Base-by-base conservation (phyloP, 1,140 invertebrate genomes). In the Gryon sp. region DNA sequence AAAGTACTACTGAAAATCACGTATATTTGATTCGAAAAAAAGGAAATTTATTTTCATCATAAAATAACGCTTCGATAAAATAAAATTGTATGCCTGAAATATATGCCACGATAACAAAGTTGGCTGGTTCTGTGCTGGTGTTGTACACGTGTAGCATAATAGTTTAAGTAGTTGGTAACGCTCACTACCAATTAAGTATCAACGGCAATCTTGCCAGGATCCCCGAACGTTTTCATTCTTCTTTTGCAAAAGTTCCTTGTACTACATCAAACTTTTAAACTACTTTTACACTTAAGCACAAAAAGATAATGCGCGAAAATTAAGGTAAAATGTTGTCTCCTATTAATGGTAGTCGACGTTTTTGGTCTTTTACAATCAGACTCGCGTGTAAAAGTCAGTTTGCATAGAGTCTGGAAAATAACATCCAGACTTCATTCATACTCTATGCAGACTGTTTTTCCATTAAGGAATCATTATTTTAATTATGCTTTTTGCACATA, bases 101-200 rank as follows among this genome's bases (percentile, higher is more conserved):
- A 9, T 4, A 38, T 1, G 24, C 4, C 11, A 32, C 32, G 43
- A 46, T 62, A 46, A 48, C 36, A 34, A 38, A 28, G 52, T 4
- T 30, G 24, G 8, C 19, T 14, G 11, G 3, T n/a, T n/a, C n/a
- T n/a, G n/a, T n/a, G n/a, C 4, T 5, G 28, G 18, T 24, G 18
- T n/a, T 38, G 45, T 60, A 53, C 55, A 43, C n/a, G 36, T 36
- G 66, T 60, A 60, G 19, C 18, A 14, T 70, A 52, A 70, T 60
- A 38, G 28, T 60, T 70, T 43, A 52, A 60, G 46, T 43, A 60
- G 53, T 60, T 46, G 34, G 7, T 52, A 53, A 63, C 45, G 53
- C 66, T 34, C 43, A 24, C 12, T n/a, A 45, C 65, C 50, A 69
- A 69, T 57, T 69, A 69, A 69, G 41, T 50, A 45, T n/a, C n/a